Conservation (phyloP, 2,113 vertebrate species). For the Saguinus imperator region DNA sequence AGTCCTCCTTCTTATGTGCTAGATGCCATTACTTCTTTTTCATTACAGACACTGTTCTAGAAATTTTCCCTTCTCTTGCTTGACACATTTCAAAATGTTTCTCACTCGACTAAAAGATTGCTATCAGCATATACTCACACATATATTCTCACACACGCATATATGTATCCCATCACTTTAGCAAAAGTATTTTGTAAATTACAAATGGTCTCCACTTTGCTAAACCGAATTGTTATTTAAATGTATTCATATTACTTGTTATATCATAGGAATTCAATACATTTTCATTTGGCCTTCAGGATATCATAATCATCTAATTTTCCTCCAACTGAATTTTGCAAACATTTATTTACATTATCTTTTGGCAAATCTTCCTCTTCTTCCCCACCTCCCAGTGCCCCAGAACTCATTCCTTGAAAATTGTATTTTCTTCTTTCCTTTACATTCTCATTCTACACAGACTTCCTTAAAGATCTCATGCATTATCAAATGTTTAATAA, state of each 20-base stretch:
- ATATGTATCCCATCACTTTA: not conserved
- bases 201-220: not conserved
- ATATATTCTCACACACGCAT: not conserved
- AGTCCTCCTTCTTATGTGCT: not conserved
- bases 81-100: not conserved
- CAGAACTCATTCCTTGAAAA: not conserved
- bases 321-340: not conserved
- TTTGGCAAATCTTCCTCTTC: not conserved
- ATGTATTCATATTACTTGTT: not conserved
- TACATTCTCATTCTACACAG: not conserved
- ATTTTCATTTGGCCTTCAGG: not conserved
- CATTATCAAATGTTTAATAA: not conserved
- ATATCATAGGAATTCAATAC: not conserved
- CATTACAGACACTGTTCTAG: not conserved
- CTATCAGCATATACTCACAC: not conserved
- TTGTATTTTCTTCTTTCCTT: not conserved
- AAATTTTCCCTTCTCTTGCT: not conserved
- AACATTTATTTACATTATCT: not conserved
- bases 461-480: not conserved
- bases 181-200: not conserved
- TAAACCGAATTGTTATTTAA: not conserved
- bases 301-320: not conserved
- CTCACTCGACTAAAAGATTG: not conserved
- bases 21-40: not conserved
- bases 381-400: not conserved